Conservation (phyloP, 2,797 vertebrate species). For the Coregonus suidteri region DNA sequence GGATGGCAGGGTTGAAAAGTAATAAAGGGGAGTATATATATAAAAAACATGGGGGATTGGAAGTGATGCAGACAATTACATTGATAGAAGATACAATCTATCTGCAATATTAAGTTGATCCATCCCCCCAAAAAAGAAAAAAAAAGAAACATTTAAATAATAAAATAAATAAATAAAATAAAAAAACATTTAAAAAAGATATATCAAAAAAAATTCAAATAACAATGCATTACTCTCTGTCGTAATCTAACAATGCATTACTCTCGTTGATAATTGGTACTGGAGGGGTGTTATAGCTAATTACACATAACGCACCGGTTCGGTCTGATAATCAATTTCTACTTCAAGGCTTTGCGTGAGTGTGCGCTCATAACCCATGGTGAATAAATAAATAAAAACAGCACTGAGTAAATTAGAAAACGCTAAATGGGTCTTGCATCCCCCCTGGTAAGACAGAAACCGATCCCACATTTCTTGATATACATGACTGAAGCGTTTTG, state of each 20-base stretch:
- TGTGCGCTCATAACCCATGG: background rate
- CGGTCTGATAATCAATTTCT: background rate
- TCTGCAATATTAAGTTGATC: too few relatives aligned
- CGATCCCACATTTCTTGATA: background rate
- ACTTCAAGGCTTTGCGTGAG: background rate
- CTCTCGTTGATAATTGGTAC: background rate
- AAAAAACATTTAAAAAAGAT: too few relatives aligned
- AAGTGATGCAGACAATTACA: too few relatives aligned
- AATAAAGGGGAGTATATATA: too few relatives aligned
- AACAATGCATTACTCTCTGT: too few relatives aligned
- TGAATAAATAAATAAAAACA: conserved; percentile 3
- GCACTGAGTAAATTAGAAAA: background rate
- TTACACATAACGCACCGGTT: background rate
- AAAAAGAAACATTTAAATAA: too few relatives aligned
- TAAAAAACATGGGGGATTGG: too few relatives aligned
- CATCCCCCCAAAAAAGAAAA: too few relatives aligned
- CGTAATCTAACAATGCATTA: background rate
- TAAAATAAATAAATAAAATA: too few relatives aligned
- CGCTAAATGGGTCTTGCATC: conserved; percentile 5
- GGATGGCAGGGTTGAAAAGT: too few relatives aligned
- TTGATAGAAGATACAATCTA: too few relatives aligned
- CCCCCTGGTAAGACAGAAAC: conserved; percentile 8
- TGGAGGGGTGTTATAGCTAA: background rate
- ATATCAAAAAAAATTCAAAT: too few relatives aligned
- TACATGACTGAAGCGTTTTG: conserved; percentile 15